Evolutionary conservation across 2,888 invertebrate species (phyloP).

Genomic region (Chrysolina oricalcia): DNA sequence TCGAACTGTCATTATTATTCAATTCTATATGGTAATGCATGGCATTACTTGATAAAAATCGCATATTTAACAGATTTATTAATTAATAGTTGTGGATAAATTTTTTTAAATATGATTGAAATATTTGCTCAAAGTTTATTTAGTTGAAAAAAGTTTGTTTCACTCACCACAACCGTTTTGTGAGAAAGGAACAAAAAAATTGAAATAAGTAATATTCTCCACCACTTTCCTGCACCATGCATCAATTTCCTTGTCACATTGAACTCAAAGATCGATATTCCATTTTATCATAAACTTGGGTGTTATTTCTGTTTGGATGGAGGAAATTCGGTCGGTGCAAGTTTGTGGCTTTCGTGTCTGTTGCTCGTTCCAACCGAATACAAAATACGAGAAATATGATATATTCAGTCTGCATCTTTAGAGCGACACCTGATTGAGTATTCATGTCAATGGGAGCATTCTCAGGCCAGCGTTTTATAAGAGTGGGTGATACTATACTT

Average conservation of each 20-base stretch:
- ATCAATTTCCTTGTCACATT: neutral
- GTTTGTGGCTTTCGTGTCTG: constrained; percentile 54
- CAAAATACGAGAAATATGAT: constrained; percentile 50
- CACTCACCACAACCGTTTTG: too few species aligned
- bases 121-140: too few species aligned
- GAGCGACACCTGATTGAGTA: constrained; percentile 43
- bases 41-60: too few species aligned
- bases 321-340: constrained; percentile 45
- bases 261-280: constrained; percentile 21
- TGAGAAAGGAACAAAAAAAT: too few species aligned
- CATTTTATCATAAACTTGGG: constrained; percentile 36
- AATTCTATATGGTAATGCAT: too few species aligned
- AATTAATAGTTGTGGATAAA: too few species aligned
- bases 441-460: constrained; percentile 40
- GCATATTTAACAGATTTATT: too few species aligned
- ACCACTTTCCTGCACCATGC: too few species aligned
- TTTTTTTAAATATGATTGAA: too few species aligned
- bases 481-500: neutral
- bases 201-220: too few species aligned
- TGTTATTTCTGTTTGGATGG: constrained; percentile 37
- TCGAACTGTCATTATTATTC: too few species aligned
- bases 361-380: constrained; percentile 42
- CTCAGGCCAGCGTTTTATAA: neutral
- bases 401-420: constrained; percentile 56
- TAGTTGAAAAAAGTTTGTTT: too few species aligned